Conservation (phyloP, 1,140 invertebrate genomes). For the Heliconius nattereri region DNA sequence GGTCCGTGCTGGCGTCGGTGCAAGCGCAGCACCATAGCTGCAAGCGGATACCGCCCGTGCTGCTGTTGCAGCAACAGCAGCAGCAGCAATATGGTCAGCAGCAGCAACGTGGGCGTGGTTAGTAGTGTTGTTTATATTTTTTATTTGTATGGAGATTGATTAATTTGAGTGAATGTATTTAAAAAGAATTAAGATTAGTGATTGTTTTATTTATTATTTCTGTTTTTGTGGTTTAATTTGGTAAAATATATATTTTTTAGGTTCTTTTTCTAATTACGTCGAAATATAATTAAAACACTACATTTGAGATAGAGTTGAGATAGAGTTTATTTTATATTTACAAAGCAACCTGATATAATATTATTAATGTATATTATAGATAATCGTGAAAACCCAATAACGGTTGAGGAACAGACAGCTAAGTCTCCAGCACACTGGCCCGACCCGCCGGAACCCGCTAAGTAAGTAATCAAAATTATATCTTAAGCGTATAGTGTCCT, state of each 20-base stretch:
- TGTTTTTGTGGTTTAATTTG: too few relatives aligned
- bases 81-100: not conserved
- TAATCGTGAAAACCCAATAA: conserved; percentile 88
- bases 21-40: conserved; percentile 95
- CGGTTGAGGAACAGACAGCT: conserved; percentile 81
- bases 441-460: conserved; percentile 84
- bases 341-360: not conserved
- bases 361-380: conserved; percentile 74
- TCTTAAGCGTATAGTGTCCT: too few relatives aligned
- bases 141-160: not conserved
- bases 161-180: not conserved
- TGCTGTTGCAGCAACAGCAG: conserved; percentile 56
- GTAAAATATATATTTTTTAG: too few relatives aligned
- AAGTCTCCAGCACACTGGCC: conserved; percentile 83
- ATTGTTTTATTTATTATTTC: too few relatives aligned
- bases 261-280: too few relatives aligned
- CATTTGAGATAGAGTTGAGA: too few relatives aligned
- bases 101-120: conserved; percentile 11
- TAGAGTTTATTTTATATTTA: too few relatives aligned
- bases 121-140: not conserved
- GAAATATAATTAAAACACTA: too few relatives aligned
- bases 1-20: conserved; percentile 96
- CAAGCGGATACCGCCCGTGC: conserved; percentile 88
- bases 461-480: conserved; percentile 45
- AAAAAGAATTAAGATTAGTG: too few relatives aligned